These are phyloP conservation scores for Archilochus colubris DNA, from an alignment of 2,113 vertebrate genomes.

Conservation along the genomic window DNA sequence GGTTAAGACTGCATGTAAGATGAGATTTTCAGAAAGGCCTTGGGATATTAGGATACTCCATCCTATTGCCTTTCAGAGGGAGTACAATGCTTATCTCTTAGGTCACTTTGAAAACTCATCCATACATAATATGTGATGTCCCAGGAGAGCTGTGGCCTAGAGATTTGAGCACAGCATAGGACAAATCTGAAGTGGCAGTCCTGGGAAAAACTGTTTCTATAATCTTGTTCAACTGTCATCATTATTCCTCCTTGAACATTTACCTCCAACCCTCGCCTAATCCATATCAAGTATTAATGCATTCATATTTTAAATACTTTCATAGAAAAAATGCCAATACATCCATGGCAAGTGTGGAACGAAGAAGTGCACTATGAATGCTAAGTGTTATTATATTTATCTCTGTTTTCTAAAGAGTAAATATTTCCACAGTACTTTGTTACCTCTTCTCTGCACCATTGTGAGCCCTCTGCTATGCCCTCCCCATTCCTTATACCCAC, in stretches of 20 bases:
- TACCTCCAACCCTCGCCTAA: background rate
- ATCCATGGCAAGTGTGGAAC: background rate
- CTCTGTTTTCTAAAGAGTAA: background rate
- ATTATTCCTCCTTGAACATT: background rate
- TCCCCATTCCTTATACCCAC: background rate
- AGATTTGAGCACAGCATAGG: background rate
- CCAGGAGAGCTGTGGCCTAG: background rate
- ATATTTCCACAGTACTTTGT: background rate
- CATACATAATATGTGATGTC: background rate
- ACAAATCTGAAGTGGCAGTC: background rate
- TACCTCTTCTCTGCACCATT: background rate
- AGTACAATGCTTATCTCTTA: background rate
- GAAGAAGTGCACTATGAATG: background rate
- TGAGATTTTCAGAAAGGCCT: constrained; percentile 11
- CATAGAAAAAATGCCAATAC: background rate
- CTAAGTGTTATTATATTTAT: background rate
- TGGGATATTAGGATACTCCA: background rate
- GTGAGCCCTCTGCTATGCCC: background rate
- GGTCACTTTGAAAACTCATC: constrained; percentile 47
- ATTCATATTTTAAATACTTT: background rate
- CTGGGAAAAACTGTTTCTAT: background rate
- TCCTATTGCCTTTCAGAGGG: background rate
- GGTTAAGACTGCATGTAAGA: background rate
- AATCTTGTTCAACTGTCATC: background rate
- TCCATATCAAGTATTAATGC: background rate